Evolutionary conservation across 1,140 invertebrate genomes (phyloP), one percentile per base, ranked within the genome.

Genomic region (Drosophila prosaltans): DNA sequence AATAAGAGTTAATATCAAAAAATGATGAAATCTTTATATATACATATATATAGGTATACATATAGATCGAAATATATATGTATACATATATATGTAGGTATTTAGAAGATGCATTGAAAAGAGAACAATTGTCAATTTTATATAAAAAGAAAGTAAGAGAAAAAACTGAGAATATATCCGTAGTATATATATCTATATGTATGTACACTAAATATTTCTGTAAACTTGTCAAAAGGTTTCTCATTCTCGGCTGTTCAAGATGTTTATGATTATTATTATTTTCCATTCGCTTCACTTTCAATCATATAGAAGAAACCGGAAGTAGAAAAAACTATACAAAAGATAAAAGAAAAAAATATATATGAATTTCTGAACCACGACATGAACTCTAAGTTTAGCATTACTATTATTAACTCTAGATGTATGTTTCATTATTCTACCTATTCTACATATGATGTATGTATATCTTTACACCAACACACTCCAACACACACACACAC

Each of bases 331-430:
- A 30, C 28, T 30, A 63, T 8, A 16, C 40, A 69, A 61, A 62
- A 2, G 9, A 16, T 4, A 36, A 40, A 48, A 28, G 6, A 55
- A 24, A 16, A 4, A 32, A 39, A 39, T 39, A 24, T 60, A 57
- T 64, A 66, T 45, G 39, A 60, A 75, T 30, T 43, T 36, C 62
- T 39, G 16, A 63, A 28, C 72, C 78, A 85, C 65, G 75, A 76
- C 80, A 67, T 32, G 36, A 79, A 79, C 66, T 76, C 10, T 72
- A 86, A 82, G 79, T 81, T 86, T 81, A 81, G 78, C 58, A 43
- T 16, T 68, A 54, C 43, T 62, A 51, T 43, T 45, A 65, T 45
- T 55, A 67, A 66, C 65, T 36, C 3, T 77, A 78, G 65, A 85
- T 74, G 63, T 81, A 70, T 58, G 30, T 55, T 41, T 43, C 16